A percentile compares a stretch with the other conserved stretches of the same genome.
These are phyloP conservation scores for Heterotis niloticus DNA, from an alignment of 2,113 vertebrate genomes.

Conservation along the genomic window DNA sequence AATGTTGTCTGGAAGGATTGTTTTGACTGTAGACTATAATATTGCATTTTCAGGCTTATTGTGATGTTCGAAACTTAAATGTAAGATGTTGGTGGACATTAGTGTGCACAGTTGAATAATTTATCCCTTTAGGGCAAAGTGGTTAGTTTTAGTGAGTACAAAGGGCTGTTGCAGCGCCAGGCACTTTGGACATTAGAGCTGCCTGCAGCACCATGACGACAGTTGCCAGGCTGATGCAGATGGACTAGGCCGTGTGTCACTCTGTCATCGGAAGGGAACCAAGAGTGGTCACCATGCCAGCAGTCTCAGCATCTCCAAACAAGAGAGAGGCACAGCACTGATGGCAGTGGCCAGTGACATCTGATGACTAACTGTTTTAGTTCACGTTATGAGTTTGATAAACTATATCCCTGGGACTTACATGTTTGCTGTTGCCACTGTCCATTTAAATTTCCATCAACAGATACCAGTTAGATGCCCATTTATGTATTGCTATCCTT, in stretches of 20 bases:
- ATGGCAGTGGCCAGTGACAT: neutral
- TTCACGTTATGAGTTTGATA: neutral
- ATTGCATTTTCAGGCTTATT: too few species aligned
- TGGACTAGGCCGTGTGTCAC: constrained; percentile 36
- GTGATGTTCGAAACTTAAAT: too few species aligned
- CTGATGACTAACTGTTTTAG: neutral
- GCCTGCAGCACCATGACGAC: constrained; percentile 46
- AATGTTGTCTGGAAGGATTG: too few species aligned
- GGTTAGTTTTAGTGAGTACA: neutral
- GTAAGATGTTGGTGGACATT: too few species aligned
- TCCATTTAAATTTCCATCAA: neutral
- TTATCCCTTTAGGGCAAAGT: neutral
- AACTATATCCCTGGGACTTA: neutral
- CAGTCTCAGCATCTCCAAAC: constrained; percentile 9
- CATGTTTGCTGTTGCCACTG: neutral
- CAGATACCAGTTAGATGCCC: neutral
- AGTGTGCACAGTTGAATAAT: too few species aligned
- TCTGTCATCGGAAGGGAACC: constrained; percentile 21
- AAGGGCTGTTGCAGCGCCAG: neutral
- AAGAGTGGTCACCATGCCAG: neutral
- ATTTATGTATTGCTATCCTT: neutral
- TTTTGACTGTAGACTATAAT: too few species aligned
- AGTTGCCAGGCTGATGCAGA: constrained; percentile 41
- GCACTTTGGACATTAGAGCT: constrained; percentile 23
- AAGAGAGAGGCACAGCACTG: neutral